Evolutionary conservation across 2,888 invertebrate species (phyloP), one percentile per base, ranked within the genome.

Genomic region (Lysandra bellargus): DNA sequence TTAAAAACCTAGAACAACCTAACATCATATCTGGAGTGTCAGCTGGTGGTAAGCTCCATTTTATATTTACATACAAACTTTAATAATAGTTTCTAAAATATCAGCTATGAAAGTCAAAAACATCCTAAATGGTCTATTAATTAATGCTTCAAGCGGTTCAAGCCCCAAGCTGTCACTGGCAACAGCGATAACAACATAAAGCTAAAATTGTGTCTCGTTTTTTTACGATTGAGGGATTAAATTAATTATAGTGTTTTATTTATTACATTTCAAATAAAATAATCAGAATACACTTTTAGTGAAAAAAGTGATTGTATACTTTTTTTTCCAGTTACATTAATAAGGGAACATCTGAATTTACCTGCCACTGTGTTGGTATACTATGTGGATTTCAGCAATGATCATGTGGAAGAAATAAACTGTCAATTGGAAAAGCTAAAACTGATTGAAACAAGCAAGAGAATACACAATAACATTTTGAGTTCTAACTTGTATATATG

Each of bases 1-100:
- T 87, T 83, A 85, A 87, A n/a, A 89, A 86, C 82, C 84, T 95
- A 79, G 95, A 95, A 83, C 94, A 93, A 83, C 95, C 95, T 40
- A 95, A 95, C 85, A 92, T 95, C 69, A 86, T 95, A 81, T 90
- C 92, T 80, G 95, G 95, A 61, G 87, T 93, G 40, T 85, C 91
- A 77, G 95, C 95, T 75, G 95, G 95, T 90, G 94, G 95, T 95
- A 90, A 85, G 78, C 60, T 44, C 64, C 17, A 14, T 49, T 77
- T 69, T 49, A 3, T 77, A 33, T 57, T 17, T 14, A 23, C 57
- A 17, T 2, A 78, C 33, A 9, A 57, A 53, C n/a, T 49, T 44
- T 61, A 23, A 61, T 23, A n/a, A 23, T n/a, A 30, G 3, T 23
- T 61, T 61, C 3, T 9, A 33, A 30, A 61, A 23, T 1, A 61